These are phyloP conservation scores for Heteromyza rotundicornis DNA, from an alignment of 2,888 invertebrate genomes.

Conservation along the genomic window DNA sequence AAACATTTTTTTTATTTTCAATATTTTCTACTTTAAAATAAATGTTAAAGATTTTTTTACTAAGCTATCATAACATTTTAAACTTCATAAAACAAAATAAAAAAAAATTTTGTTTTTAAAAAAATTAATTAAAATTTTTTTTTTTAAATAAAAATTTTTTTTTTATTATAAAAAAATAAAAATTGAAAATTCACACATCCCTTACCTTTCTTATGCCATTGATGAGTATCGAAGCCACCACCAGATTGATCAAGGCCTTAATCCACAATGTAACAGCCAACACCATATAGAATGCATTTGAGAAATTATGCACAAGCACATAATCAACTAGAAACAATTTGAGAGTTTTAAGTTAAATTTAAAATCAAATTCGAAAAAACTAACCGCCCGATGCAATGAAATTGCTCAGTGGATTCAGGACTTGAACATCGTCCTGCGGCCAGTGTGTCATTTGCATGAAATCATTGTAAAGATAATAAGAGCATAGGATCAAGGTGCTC, in stretches of 20 bases:
- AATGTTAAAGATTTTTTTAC: too few relatives aligned
- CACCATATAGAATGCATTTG: constrained; percentile 55
- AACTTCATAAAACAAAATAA: too few relatives aligned
- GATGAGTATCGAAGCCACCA: constrained; percentile 51
- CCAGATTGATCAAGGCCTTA: constrained; percentile 52
- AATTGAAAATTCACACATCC: too few relatives aligned
- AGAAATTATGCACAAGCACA: constrained; percentile 53
- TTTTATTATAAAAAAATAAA: too few relatives aligned
- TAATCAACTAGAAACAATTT: constrained; percentile 45
- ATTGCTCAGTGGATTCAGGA: constrained; percentile 47
- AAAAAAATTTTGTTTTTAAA: too few relatives aligned
- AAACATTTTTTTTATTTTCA: too few relatives aligned
- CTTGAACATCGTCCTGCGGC: constrained; percentile 49
- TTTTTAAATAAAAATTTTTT: too few relatives aligned
- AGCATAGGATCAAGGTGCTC: constrained; percentile 43
- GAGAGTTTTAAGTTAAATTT: neutral
- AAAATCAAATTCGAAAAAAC: constrained; percentile 19
- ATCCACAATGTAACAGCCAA: constrained; percentile 52
- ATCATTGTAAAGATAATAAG: constrained; percentile 50
- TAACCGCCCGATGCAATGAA: constrained; percentile 48
- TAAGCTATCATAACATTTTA: too few relatives aligned
- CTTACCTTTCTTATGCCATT: constrained; percentile 56
- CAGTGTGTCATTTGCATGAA: constrained; percentile 48
- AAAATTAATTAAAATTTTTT: too few relatives aligned
- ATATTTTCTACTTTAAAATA: too few relatives aligned